A percentile compares a stretch with the other conserved stretches of the same genome.
Evolutionary conservation across 2,797 vertebrate species (phyloP).

Genomic region (Podarcis lilfordi): DNA sequence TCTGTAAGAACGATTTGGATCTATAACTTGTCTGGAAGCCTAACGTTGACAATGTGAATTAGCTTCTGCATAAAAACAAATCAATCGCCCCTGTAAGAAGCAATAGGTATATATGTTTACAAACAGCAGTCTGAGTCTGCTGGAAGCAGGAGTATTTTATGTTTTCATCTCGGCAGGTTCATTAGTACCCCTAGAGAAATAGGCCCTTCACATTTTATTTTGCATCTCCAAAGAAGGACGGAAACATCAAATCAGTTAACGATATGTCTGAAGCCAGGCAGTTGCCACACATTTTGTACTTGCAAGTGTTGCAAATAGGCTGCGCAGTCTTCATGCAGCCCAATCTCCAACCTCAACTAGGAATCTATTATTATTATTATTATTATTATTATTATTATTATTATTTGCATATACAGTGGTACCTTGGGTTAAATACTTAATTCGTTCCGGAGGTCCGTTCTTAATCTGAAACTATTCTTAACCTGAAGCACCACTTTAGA

Average conservation of each 20-base stretch:
- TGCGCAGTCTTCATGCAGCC: background rate
- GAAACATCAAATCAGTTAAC: background rate
- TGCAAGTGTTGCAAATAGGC: background rate
- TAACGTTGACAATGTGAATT: conserved; percentile 47
- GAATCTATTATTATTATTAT: background rate
- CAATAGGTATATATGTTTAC: conserved; percentile 39
- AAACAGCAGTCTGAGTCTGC: conserved; percentile 30
- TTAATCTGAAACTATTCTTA: too few species aligned
- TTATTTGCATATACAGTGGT: too few species aligned
- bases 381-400: too few species aligned
- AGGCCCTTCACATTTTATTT: conserved; percentile 22
- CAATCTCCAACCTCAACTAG: background rate
- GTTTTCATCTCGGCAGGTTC: conserved; percentile 32
- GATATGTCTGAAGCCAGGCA: background rate
- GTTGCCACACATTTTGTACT: background rate
- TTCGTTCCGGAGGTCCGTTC: too few species aligned
- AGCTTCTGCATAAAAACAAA: conserved; percentile 51
- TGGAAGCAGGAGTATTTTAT: conserved; percentile 34
- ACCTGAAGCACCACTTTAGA: too few species aligned
- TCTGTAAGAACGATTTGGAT: conserved; percentile 29
- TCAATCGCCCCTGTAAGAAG: conserved; percentile 34
- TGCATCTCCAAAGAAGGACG: background rate
- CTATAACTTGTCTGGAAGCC: conserved; percentile 44
- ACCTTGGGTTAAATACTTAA: too few species aligned
- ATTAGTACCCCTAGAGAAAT: conserved; percentile 14